Conservation (phyloP, 2,888 invertebrate genomes). For the Drosophila nr. perissopoda region DNA sequence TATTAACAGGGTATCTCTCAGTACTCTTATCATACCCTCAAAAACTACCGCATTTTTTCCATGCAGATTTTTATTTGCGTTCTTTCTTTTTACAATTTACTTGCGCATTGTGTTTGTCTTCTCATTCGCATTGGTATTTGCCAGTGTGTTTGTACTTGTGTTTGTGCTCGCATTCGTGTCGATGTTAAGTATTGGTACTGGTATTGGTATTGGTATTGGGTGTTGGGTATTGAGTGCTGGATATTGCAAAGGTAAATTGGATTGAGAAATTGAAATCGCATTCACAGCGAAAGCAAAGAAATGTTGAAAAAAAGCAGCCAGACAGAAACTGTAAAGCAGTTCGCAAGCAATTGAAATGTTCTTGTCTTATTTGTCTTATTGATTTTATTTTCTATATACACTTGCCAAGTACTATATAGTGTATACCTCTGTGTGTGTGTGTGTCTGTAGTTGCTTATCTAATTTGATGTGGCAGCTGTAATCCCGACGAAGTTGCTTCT, state of each 20-base stretch:
- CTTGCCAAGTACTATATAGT: conserved; percentile 11
- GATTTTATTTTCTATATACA: conserved; percentile 54
- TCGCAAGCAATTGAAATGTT: conserved; percentile 51
- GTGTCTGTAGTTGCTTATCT: conserved; percentile 26
- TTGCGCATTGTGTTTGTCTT: conserved; percentile 68
- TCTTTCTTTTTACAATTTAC: conserved; percentile 61
- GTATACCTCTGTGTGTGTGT: neutral
- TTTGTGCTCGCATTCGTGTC: conserved; percentile 22
- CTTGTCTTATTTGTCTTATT: conserved; percentile 69
- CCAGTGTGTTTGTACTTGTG: neutral
- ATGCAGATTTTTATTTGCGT: conserved; percentile 54
- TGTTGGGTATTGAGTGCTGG: conserved; percentile 20
- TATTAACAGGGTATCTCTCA: conserved; percentile 17
- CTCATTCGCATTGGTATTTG: conserved; percentile 28
- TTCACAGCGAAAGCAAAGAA: conserved; percentile 51
- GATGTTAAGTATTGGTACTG: conserved; percentile 33
- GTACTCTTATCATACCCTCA: neutral
- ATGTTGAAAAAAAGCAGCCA: conserved; percentile 10
- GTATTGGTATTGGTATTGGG: conserved; percentile 1
- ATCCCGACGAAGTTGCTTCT: conserved; percentile 48
- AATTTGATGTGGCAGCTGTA: conserved; percentile 42
- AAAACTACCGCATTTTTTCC: conserved; percentile 36
- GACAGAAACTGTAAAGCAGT: conserved; percentile 42
- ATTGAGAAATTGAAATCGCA: conserved; percentile 79
- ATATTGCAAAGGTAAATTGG: conserved; percentile 76